phyloP scores from a whole-genome alignment of 1,140 invertebrate genomes.

The Pachypeltis micranthus region DNA sequence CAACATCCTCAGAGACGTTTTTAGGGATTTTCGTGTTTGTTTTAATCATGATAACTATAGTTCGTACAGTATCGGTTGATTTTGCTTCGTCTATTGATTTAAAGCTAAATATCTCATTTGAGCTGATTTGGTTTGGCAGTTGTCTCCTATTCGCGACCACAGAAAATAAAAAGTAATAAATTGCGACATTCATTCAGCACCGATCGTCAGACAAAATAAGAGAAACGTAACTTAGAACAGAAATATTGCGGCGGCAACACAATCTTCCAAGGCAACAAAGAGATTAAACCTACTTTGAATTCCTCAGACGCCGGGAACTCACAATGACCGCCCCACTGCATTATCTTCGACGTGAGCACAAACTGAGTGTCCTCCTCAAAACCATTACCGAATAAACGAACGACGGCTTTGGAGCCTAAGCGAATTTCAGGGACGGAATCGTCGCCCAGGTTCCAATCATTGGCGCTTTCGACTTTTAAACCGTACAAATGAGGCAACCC shows the following conservation, averaged over 20 bases:
- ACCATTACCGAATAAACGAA: slow-evolving; percentile 47
- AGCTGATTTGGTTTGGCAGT: too few relatives aligned
- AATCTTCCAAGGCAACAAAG: background rate
- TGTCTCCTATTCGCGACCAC: background rate
- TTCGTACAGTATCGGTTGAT: too few relatives aligned
- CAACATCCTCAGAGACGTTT: too few relatives aligned
- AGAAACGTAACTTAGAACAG: background rate
- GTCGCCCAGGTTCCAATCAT: background rate
- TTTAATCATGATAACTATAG: too few relatives aligned
- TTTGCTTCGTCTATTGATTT: background rate
- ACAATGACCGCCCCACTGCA: slow-evolving; percentile 39
- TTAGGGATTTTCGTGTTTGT: too few relatives aligned
- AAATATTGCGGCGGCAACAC: background rate
- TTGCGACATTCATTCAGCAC: background rate
- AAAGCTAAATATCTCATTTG: too few relatives aligned
- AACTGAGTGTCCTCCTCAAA: slow-evolving; percentile 52
- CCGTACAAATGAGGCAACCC: background rate
- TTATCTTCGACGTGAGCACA: slow-evolving; percentile 50
- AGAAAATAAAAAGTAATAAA: background rate
- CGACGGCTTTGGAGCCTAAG: background rate
- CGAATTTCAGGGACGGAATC: background rate
- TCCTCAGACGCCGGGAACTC: slow-evolving; percentile 34
- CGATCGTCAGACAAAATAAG: background rate
- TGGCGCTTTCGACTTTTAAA: background rate
- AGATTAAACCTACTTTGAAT: slow-evolving; percentile 32